Evolutionary conservation across 1,140 invertebrate species (phyloP).

Genomic region (Popillia japonica): DNA sequence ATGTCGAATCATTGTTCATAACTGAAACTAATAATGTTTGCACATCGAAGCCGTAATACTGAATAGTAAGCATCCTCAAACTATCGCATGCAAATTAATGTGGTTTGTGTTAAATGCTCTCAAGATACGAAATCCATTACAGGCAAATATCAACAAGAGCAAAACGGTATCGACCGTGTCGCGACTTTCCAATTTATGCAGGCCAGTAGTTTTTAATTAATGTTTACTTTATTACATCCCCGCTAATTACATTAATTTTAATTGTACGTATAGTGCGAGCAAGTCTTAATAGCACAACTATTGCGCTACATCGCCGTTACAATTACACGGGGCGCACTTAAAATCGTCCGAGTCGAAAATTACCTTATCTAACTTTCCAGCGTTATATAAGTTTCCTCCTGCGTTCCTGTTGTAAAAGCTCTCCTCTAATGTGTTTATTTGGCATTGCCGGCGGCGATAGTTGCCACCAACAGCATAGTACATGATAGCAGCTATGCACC

Average conservation of each 20-base stretch:
- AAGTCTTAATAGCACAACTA: background rate
- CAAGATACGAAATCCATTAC: too few species aligned
- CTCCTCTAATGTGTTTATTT: constrained; percentile 11
- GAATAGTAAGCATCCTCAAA: too few species aligned
- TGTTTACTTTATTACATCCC: background rate
- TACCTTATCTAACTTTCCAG: background rate
- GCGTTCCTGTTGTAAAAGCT: background rate
- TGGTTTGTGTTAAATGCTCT: too few species aligned
- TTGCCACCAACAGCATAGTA: background rate
- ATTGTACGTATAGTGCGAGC: background rate
- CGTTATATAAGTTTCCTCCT: constrained; percentile 9
- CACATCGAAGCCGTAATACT: too few species aligned
- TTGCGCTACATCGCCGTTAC: background rate
- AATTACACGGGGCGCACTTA: background rate
- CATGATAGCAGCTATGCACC: background rate
- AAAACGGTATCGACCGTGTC: too few species aligned
- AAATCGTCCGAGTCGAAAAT: constrained; percentile 4
- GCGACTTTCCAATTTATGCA: too few species aligned
- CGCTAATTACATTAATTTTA: constrained; percentile 5
- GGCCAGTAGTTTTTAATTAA: background rate
- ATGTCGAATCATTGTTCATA: too few species aligned
- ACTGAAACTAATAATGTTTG: too few species aligned
- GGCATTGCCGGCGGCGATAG: background rate
- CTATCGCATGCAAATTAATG: too few species aligned
- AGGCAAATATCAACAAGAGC: too few species aligned